phyloP scores from a whole-genome alignment of 2,797 vertebrate genomes.

The Selene dorsalis region DNA sequence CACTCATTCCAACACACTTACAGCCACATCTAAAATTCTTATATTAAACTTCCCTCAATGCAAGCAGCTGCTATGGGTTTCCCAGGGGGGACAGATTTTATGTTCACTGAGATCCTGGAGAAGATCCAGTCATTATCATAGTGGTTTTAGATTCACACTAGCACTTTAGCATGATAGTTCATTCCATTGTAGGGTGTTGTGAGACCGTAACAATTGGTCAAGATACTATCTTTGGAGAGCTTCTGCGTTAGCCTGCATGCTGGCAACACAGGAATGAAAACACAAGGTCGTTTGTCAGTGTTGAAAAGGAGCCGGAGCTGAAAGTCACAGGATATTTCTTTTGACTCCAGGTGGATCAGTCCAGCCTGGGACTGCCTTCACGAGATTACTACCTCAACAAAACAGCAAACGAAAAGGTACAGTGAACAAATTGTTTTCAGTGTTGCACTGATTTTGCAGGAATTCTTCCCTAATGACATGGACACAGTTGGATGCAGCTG shows the following conservation, averaged over 20 bases:
- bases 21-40: neutral
- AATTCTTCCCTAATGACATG: neutral
- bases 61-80: neutral
- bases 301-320: neutral
- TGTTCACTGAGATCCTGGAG: constrained; percentile 10
- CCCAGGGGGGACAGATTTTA: neutral
- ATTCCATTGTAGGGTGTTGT: constrained; percentile 14
- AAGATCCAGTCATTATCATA: constrained; percentile 6
- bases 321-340: constrained; percentile 47
- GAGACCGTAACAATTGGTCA: constrained; percentile 17
- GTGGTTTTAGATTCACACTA: neutral
- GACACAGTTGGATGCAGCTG: neutral
- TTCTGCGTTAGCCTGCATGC: constrained; percentile 12
- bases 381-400: constrained; percentile 98
- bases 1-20: neutral
- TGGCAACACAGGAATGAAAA: constrained; percentile 39
- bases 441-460: constrained; percentile 1
- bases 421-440: neutral
- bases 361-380: constrained; percentile 92
- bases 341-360: constrained; percentile 91
- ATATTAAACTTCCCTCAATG: neutral
- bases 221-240: constrained; percentile 24
- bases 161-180: constrained; percentile 7
- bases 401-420: constrained; percentile 95
- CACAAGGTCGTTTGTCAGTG: constrained; percentile 35